Conservation (phyloP, 1,140 invertebrate genomes). For the Brachionus manjavacas region DNA sequence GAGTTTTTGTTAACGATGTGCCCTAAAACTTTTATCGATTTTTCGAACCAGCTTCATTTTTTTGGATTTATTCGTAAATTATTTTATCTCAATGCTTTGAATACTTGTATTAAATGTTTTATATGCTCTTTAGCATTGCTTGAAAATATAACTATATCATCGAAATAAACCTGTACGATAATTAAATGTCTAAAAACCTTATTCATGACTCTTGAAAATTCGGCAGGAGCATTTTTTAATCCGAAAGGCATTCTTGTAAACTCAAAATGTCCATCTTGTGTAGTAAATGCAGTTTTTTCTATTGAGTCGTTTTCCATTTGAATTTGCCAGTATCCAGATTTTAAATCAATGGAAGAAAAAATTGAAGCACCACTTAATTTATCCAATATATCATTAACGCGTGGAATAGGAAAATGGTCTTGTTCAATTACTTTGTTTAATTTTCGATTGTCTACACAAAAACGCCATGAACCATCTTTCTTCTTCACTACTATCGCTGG, state of each 20-base stretch:
- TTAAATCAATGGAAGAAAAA: conserved; percentile 22
- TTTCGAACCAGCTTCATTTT: conserved; percentile 3
- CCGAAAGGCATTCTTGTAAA: too few species aligned
- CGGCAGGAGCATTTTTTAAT: too few species aligned
- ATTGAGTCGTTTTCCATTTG: neutral
- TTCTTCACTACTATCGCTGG: neutral
- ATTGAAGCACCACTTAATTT: neutral
- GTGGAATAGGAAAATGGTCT: neutral
- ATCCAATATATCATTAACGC: neutral
- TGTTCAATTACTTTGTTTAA: neutral
- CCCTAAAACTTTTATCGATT: conserved; percentile 17
- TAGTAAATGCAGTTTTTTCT: too few species aligned
- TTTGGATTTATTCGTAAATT: neutral
- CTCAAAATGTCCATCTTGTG: too few species aligned
- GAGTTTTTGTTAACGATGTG: conserved; percentile 37
- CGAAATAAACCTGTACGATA: too few species aligned
- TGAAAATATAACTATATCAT: too few species aligned
- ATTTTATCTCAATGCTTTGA: neutral
- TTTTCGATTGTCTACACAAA: conserved; percentile 2
- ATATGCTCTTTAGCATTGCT: too few species aligned
- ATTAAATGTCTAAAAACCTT: too few species aligned
- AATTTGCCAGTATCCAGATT: conserved; percentile 20
- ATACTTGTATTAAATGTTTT: conserved; percentile 42
- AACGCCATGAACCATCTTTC: neutral
- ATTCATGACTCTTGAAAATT: too few species aligned